Evolutionary conservation across 1,140 invertebrate species (phyloP).

Genomic region (Pseudomyrmex dendroicus): DNA sequence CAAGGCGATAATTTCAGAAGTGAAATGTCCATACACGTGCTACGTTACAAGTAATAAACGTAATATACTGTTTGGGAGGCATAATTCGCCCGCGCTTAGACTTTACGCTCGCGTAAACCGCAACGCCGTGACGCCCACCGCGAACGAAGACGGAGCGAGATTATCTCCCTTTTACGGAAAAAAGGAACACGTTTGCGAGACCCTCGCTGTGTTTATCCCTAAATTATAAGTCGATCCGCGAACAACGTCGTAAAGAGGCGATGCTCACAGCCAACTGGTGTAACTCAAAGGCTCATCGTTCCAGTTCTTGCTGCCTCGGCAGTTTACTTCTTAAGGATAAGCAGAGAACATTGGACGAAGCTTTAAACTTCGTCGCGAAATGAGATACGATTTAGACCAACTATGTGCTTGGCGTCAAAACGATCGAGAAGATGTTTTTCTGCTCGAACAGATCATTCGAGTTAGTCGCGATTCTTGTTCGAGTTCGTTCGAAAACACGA

Average conservation of each 20-base stretch:
- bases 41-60: slow-evolving; percentile 11
- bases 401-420: slow-evolving; percentile 43
- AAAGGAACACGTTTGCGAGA: not conserved
- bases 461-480: not conserved
- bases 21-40: not conserved
- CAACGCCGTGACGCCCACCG: not conserved
- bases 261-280: slow-evolving; percentile 4
- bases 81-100: not conserved
- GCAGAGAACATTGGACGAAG: slow-evolving; percentile 34
- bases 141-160: slow-evolving; percentile 10
- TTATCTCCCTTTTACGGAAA: slow-evolving; percentile 32
- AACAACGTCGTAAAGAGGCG: slow-evolving; percentile 46
- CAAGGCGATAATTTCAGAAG: not conserved
- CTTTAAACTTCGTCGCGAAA: slow-evolving; percentile 39
- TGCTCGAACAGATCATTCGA: not conserved
- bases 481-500: not conserved
- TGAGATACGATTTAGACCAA: slow-evolving; percentile 41
- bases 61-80: too few relatives aligned
- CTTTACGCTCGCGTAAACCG: not conserved
- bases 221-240: slow-evolving; percentile 46
- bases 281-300: slow-evolving; percentile 53
- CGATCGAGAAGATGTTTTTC: not conserved
- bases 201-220: not conserved
- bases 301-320: slow-evolving; percentile 14
- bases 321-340: slow-evolving; percentile 38